Evolutionary conservation across 2,797 vertebrate species (phyloP).

Genomic region (Enteromius afrohamiltoni): DNA sequence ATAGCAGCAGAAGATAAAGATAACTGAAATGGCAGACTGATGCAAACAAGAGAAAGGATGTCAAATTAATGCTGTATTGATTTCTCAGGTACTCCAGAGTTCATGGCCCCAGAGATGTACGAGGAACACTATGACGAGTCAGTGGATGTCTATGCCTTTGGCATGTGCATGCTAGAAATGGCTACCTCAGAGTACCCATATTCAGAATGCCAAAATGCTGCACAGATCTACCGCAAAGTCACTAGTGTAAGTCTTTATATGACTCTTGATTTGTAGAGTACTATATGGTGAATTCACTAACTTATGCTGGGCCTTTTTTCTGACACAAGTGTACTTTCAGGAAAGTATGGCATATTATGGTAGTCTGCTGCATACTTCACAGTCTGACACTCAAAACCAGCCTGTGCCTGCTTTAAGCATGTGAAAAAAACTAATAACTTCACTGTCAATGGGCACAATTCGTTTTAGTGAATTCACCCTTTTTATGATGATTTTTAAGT

Average conservation of each 20-base stretch:
- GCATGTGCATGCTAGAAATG: conserved; percentile 99
- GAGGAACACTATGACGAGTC: conserved; percentile 98
- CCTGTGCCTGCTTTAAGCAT: neutral
- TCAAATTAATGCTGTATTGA: conserved; percentile 5
- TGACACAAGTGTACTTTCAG: neutral
- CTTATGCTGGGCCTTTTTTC: neutral
- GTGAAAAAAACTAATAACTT: neutral
- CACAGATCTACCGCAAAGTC: conserved; percentile 98
- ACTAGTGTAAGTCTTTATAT: conserved; percentile 85
- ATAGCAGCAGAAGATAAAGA: conserved; percentile 13
- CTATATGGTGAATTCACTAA: neutral
- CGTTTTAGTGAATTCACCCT: neutral
- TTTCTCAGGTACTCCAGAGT: conserved; percentile 80
- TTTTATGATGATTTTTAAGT: neutral
- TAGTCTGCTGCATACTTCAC: neutral
- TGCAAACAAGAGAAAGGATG: neutral
- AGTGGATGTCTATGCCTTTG: conserved; percentile 96
- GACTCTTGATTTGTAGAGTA: neutral
- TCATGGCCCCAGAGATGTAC: conserved; percentile 95
- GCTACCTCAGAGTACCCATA: conserved; percentile 96
- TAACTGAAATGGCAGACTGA: neutral
- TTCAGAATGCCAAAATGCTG: conserved; percentile 95
- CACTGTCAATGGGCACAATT: neutral
- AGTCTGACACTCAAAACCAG: conserved; percentile 1
- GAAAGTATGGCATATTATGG: neutral